Evolutionary conservation across 1,140 invertebrate genomes (phyloP), one percentile per base, ranked within the genome.

Genomic region (Acromyrmex echinatior): DNA sequence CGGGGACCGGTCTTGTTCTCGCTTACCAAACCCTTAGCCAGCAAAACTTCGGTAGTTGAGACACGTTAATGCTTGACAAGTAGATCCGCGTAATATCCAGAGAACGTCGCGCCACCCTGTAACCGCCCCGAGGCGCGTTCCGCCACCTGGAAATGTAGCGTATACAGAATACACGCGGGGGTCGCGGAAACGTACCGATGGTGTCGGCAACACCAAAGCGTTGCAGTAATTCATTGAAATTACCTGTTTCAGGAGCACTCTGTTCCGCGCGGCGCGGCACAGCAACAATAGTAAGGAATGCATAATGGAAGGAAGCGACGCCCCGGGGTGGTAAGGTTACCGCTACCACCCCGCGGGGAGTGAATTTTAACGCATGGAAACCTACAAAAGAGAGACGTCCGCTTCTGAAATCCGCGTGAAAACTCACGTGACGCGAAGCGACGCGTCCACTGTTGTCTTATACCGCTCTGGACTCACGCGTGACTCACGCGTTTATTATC

Each of bases 201-300:
- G 39, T 60, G 63, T 3, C 12, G 62, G 58, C 77, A 81, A 82
- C 77, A 86, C 85, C 77, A 86, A 86, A 86, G 77, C 63, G 77
- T 65, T 63, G 79, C 58, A 71, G 68, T 87, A 87, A 84, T 87
- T 84, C 79, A 87, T 87, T 87, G 86, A 84, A 87, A 87, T 87
- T 84, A 87, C 79, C 79, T 62, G 86, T 86, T 86, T 86, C 84
- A 62, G 62, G 68, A 87, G 66, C 86, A 87, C 86, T 87, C 56
- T 62, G 35, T 28, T 66, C 63, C 21, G 31, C 56, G 65, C 65
- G 49, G 21, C 39, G 49, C 53, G 65, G 53, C 49, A 60, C 65
- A 71, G 63, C 66, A 84, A 84, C 86, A 87, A 87, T 87, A 71
- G 86, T 87, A 87, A 87, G 86, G 86, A 87, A 87, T 87, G 79